phyloP scores from a whole-genome alignment of 2,113 vertebrate genomes.

The Pterocles gutturalis region DNA sequence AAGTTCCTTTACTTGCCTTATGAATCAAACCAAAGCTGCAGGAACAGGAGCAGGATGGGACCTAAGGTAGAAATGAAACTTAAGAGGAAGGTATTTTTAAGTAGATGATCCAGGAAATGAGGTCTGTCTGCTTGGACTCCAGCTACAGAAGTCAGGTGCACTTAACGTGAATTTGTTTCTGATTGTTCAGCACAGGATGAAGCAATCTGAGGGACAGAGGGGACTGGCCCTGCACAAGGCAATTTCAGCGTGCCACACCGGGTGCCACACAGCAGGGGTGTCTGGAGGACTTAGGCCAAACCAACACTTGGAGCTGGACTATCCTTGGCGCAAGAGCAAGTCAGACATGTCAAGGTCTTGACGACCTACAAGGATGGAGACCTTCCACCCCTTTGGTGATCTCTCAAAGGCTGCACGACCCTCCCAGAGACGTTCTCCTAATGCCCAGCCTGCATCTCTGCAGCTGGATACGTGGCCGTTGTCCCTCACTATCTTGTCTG shows the following conservation, averaged over 20 bases:
- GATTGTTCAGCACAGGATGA: neutral
- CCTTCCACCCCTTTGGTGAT: neutral
- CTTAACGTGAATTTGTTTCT: neutral
- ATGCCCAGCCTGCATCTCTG: neutral
- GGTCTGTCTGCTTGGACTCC: neutral
- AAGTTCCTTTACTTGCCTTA: neutral
- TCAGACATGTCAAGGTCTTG: neutral
- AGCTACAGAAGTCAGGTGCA: neutral
- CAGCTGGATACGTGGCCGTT: neutral
- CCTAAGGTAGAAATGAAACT: neutral
- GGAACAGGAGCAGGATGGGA: neutral
- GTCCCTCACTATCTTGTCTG: neutral
- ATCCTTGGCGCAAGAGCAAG: neutral
- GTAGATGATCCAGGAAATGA: neutral
- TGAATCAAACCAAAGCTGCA: neutral
- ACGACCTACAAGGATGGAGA: neutral
- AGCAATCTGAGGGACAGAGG: neutral
- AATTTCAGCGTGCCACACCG: fast-evolving
- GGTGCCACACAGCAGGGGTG: neutral
- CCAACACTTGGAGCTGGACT: neutral
- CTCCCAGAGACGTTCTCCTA: neutral
- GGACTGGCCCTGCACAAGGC: too few relatives aligned
- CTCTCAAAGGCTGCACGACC: neutral
- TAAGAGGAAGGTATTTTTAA: neutral
- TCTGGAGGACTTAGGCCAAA: neutral